Conservation (phyloP, 1,140 invertebrate genomes). For the Scaptodrosophila lebanonensis region DNA sequence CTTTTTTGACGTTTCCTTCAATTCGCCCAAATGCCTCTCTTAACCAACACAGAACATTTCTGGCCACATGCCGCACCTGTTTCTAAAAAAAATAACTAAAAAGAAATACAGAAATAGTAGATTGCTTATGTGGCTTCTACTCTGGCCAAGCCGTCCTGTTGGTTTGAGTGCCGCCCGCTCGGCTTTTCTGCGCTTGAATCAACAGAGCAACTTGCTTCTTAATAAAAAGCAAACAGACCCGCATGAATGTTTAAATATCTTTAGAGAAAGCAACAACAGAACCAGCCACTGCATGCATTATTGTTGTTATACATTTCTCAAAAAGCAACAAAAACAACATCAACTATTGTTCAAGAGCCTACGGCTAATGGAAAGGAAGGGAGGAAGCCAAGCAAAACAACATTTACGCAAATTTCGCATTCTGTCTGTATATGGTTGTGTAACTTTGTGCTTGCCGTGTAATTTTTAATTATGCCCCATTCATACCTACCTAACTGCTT, state of each 20-base stretch:
- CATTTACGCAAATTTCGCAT: slow-evolving; percentile 7
- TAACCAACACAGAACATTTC: too few relatives aligned
- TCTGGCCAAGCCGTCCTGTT: slow-evolving; percentile 3
- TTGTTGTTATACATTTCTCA: slow-evolving; percentile 8
- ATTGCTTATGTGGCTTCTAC: slow-evolving; percentile 12
- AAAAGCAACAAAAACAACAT: slow-evolving; percentile 8
- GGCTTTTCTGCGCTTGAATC: slow-evolving; percentile 20
- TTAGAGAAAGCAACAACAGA: slow-evolving; percentile 11
- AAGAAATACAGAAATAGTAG: slow-evolving; percentile 27
- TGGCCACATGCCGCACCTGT: too few relatives aligned
- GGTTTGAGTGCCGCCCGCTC: slow-evolving; percentile 7
- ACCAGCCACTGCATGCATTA: not conserved
- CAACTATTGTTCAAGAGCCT: too few relatives aligned
- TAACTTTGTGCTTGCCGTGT: slow-evolving; percentile 33
- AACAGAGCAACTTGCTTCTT: slow-evolving; percentile 41
- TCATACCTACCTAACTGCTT: too few relatives aligned
- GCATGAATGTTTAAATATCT: slow-evolving; percentile 28
- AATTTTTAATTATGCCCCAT: slow-evolving; percentile 59
- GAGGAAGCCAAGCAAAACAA: too few relatives aligned
- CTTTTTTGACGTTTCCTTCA: too few relatives aligned
- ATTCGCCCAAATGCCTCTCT: too few relatives aligned
- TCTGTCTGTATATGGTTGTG: too few relatives aligned
- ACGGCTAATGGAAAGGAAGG: too few relatives aligned
- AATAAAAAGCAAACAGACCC: slow-evolving; percentile 51
- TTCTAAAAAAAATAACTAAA: too few relatives aligned